Conservation (phyloP, 2,888 invertebrate genomes). For the Augiades crinisus region DNA sequence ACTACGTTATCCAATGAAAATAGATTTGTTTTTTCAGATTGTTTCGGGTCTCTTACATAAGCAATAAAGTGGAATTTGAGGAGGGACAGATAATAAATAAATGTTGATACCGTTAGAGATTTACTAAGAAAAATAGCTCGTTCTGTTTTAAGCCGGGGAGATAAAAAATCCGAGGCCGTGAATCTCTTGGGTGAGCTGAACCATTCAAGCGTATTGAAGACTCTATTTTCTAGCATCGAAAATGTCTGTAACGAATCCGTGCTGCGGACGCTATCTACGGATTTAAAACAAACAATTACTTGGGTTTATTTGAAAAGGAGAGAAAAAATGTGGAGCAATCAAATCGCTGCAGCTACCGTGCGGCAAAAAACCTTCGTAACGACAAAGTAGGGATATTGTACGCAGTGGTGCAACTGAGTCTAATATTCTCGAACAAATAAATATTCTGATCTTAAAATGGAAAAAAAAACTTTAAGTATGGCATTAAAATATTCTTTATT, state of each 20-base stretch:
- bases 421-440: neutral
- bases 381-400: neutral
- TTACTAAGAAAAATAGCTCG: constrained; percentile 5
- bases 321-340: constrained; percentile 75
- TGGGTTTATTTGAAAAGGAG: constrained; percentile 74
- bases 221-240: constrained; percentile 68
- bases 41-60: too few relatives aligned
- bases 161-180: constrained; percentile 32
- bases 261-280: constrained; percentile 70
- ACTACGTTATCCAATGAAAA: too few relatives aligned
- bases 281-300: constrained; percentile 81
- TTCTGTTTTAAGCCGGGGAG: constrained; percentile 3
- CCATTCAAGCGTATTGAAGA: constrained; percentile 65
- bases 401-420: neutral
- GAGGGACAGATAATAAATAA: too few relatives aligned
- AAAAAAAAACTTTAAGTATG: too few relatives aligned
- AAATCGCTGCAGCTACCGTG: constrained; percentile 74
- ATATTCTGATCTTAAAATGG: too few relatives aligned
- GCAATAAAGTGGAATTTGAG: too few relatives aligned
- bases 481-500: too few relatives aligned
- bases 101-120: neutral
- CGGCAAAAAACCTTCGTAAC: constrained; percentile 63
- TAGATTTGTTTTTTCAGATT: too few relatives aligned
- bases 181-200: constrained; percentile 27
- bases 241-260: constrained; percentile 73